Conservation (phyloP, 2,888 invertebrate species). For the Melanchra persicariae region DNA sequence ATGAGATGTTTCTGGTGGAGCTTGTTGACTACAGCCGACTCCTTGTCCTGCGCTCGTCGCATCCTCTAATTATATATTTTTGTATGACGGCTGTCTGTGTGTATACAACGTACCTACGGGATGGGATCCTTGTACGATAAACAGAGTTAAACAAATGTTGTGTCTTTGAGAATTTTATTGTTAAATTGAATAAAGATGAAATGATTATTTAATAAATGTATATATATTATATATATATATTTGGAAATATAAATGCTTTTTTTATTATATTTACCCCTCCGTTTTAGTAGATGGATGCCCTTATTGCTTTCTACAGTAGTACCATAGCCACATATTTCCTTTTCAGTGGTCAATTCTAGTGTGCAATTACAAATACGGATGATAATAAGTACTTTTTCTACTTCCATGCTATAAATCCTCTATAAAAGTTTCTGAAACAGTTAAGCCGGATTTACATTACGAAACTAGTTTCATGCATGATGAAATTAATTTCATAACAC, state of each 20-base stretch:
- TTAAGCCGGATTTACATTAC: no score
- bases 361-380: no score
- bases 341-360: no score
- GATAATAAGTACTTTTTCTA: no score
- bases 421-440: no score
- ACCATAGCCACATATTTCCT: no score
- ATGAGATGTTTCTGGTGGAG: constrained; percentile 52
- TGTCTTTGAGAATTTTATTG: constrained; percentile 91
- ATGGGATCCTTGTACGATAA: constrained; percentile 85
- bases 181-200: constrained; percentile 91
- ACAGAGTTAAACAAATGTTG: constrained; percentile 89
- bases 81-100: constrained; percentile 74
- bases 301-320: no score
- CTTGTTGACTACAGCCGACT: constrained; percentile 62
- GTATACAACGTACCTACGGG: constrained; percentile 76
- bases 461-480: no score
- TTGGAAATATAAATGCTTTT: constrained; percentile 86
- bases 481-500: no score
- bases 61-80: constrained; percentile 75
- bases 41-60: constrained; percentile 62
- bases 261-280: constrained; percentile 60
- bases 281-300: background rate
- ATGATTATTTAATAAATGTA: constrained; percentile 91
- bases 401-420: no score
- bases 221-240: constrained; percentile 88